These are phyloP conservation scores for Henricia sp. DNA, from an alignment of 53 echinoderm and acorn worm genomes.

Conservation along the genomic window DNA sequence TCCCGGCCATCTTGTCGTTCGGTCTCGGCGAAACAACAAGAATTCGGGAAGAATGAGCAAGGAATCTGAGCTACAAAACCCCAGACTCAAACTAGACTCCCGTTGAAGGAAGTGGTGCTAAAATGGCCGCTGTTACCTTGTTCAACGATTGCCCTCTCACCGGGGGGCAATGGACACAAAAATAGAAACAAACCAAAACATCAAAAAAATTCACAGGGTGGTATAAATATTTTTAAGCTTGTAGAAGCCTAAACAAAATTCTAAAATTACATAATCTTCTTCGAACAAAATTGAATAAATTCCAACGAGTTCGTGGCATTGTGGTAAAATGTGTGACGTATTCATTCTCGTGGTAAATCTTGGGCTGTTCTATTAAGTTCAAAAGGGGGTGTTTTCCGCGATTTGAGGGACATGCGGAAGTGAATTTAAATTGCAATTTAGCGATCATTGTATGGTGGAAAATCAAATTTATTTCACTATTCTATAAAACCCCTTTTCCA, in stretches of 20 bases:
- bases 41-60: conserved; percentile 21
- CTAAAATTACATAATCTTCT: not conserved
- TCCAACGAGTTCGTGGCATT: conserved; percentile 3
- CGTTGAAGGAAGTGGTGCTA: conserved; percentile 50
- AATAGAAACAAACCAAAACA: not conserved
- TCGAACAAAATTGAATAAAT: not conserved
- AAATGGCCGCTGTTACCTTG: conserved; percentile 43
- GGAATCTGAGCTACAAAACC: not conserved
- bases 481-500: too few relatives aligned
- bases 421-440: not conserved
- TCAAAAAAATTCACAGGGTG: not conserved
- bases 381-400: conserved; percentile 7
- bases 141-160: not conserved
- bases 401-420: conserved; percentile 49
- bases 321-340: not conserved
- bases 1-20: conserved; percentile 70
- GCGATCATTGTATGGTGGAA: too few relatives aligned
- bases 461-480: too few relatives aligned
- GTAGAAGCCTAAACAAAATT: not conserved
- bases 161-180: not conserved
- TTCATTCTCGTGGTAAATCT: not conserved
- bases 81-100: conserved; percentile 6
- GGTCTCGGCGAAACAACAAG: not conserved
- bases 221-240: not conserved
- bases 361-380: conserved; percentile 55